These are phyloP conservation scores for Centropus bengalensis DNA, from an alignment of 2,113 vertebrate genomes.

Conservation along the genomic window DNA sequence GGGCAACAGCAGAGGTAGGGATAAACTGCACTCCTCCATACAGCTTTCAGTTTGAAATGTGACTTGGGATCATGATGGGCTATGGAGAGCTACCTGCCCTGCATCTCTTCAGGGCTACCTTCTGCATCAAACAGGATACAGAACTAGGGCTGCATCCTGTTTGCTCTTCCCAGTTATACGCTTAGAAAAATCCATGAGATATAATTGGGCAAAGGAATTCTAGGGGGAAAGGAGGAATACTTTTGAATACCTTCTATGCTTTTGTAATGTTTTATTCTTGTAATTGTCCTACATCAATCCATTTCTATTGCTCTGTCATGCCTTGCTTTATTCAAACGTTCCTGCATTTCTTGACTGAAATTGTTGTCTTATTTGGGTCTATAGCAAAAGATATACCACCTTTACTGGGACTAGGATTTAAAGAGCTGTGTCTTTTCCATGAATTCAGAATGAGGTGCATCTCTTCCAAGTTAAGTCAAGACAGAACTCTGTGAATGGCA, in stretches of 20 bases:
- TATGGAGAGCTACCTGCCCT: not conserved
- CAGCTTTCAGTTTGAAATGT: not conserved
- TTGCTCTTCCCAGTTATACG: not conserved
- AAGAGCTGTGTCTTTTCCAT: not conserved
- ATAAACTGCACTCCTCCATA: not conserved
- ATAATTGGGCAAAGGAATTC: not conserved
- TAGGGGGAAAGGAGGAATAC: not conserved
- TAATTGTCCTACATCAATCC: not conserved
- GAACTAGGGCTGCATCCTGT: not conserved
- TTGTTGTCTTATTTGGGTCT: not conserved
- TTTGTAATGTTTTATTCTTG: not conserved
- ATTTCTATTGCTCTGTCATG: not conserved
- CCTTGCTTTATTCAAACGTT: not conserved
- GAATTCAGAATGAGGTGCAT: not conserved
- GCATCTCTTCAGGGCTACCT: too few relatives aligned
- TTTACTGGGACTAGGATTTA: not conserved
- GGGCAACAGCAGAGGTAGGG: not conserved
- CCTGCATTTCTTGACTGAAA: not conserved
- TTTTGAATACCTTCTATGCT: not conserved
- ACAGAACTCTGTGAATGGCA: not conserved
- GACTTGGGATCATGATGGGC: not conserved
- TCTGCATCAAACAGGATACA: too few relatives aligned
- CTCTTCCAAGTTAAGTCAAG: not conserved
- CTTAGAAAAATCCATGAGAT: not conserved
- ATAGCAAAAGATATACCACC: rapidly evolving